Evolutionary conservation across 2,113 vertebrate species (phyloP).

Genomic region (Xiphorhynchus elegans): DNA sequence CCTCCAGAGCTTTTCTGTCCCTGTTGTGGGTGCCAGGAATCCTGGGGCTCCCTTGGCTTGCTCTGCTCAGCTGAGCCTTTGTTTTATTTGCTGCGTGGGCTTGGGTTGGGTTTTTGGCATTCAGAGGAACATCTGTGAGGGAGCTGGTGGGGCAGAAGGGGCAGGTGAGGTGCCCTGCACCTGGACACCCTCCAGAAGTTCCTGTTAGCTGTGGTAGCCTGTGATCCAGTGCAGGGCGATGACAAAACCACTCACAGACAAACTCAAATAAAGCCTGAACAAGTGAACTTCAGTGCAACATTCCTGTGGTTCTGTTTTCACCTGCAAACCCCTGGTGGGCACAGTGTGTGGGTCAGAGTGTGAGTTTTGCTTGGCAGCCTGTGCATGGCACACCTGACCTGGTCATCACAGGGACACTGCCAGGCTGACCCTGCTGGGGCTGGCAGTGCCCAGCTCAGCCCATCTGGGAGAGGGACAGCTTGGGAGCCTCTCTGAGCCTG

Average conservation of each 20-base stretch:
- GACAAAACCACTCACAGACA: background rate
- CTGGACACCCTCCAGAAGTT: background rate
- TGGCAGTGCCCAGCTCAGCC: background rate
- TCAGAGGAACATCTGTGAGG: background rate
- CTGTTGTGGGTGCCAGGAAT: background rate
- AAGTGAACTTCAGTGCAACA: fast-evolving
- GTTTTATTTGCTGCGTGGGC: background rate
- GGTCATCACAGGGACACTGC: background rate
- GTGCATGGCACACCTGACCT: background rate
- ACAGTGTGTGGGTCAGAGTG: background rate
- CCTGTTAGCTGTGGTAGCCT: background rate
- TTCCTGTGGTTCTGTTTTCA: background rate
- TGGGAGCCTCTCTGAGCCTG: background rate
- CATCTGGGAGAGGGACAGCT: background rate
- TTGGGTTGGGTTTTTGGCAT: background rate
- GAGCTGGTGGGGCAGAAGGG: background rate
- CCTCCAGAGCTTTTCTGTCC: background rate
- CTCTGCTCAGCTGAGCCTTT: background rate
- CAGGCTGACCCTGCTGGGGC: background rate
- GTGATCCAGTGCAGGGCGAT: fast-evolving
- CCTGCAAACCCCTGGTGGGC: background rate
- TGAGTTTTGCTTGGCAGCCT: slow-evolving; percentile 2
- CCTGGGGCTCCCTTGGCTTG: background rate
- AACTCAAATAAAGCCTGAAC: background rate
- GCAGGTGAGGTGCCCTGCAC: background rate